Evolutionary conservation across 1,140 invertebrate species (phyloP).

Genomic region (Pachyrhynchus sulphureomaculatus): DNA sequence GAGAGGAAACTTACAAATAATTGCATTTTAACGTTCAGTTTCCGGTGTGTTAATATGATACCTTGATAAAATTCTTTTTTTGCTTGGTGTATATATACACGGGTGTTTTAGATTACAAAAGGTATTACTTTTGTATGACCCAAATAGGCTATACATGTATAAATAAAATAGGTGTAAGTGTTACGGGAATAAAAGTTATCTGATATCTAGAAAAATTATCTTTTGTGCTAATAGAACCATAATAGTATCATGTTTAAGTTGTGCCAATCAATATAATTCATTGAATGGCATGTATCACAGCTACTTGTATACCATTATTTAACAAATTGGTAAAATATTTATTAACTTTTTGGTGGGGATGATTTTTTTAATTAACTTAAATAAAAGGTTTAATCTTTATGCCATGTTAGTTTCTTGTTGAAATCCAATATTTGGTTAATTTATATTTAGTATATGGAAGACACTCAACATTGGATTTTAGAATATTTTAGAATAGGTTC

Average conservation of each 20-base stretch:
- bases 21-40: constrained; percentile 50
- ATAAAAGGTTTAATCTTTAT: no score
- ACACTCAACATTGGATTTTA: no score
- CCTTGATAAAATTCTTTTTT: constrained; percentile 39
- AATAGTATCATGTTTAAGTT: constrained; percentile 22
- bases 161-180: constrained; percentile 25
- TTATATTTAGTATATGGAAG: no score
- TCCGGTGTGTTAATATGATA: constrained; percentile 49
- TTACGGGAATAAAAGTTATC: constrained; percentile 21
- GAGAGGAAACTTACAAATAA: constrained; percentile 47
- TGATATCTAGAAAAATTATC: constrained; percentile 26
- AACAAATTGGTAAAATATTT: no score
- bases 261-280: background rate
- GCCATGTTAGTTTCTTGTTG: no score
- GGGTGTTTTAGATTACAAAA: constrained; percentile 29
- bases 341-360: no score
- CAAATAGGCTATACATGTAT: constrained; percentile 8
- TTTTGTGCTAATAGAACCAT: constrained; percentile 11
- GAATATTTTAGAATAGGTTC: no score
- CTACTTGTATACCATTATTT: no score
- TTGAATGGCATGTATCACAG: no score
- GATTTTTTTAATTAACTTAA: no score
- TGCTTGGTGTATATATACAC: constrained; percentile 14
- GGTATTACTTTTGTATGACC: constrained; percentile 25
- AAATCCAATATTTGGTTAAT: no score